Base-by-base conservation (phyloP, 1,140 invertebrate species). In the Drosophila erecta region DNA sequence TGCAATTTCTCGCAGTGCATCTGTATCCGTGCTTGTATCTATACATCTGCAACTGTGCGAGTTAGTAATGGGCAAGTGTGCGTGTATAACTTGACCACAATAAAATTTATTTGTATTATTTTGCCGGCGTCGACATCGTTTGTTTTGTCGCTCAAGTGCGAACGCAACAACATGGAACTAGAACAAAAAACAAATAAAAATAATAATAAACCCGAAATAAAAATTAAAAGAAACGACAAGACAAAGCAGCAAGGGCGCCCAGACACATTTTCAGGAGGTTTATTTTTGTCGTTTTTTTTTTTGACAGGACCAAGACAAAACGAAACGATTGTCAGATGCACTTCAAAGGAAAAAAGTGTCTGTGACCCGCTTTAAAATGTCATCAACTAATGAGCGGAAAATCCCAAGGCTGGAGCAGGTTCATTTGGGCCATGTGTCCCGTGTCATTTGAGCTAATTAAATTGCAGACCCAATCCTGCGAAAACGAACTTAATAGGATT, bases 21-120 rank as follows among this genome's bases (percentile, higher is more conserved):
- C 14, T 20, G 14, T 53, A 38, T 33, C 5, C 51, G 22, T 54
- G 37, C 30, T 46, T 74, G 46, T 61, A 24, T 51, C 11, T 38
- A 44, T 74, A 40, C 55, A 27, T 51, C 40, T 57, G 40, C 35
- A n/a, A 4, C 46, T 22, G 53, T 55, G 62, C 47, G 50, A 38
- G 62, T 56, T 47, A 55, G 62, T 69, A 27, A 53, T 22, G 37
- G n/a, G 62, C 20, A 33, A 55, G 58, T 73, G 58, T 80, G 62
- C 60, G 76, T 79, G 62, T 59, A 41, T 64, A 60, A 76, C 77
- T 71, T 76, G 78, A 72, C 78, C 78, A 81, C 78, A 81, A 81
- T 76, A 81, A 81, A 81, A 81, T 81, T 72, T 81, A 81, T 81
- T 76, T 81, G 66, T 81, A 81, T 81, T 80, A 49, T 80, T 80